A percentile compares a stretch with the other conserved stretches of the same genome.
Conservation (phyloP, 1,140 invertebrate species). For the Bombus impatiens region DNA sequence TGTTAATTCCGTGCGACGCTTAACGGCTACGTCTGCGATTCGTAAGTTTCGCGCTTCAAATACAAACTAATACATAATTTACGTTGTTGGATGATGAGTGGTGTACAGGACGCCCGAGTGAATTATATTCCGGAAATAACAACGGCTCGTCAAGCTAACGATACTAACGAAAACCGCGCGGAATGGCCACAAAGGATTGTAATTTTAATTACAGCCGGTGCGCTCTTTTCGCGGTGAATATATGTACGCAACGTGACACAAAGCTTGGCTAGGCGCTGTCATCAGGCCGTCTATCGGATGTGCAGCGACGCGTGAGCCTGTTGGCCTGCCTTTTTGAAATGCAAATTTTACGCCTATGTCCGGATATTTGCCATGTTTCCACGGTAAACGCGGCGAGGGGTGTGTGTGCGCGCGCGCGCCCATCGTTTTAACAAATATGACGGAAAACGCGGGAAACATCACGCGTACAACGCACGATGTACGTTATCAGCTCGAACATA, state of each 20-base stretch:
- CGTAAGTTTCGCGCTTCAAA: not conserved
- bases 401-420: slow-evolving; percentile 1
- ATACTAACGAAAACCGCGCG: slow-evolving; percentile 27
- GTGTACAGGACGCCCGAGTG: not conserved
- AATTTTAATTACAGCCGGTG: slow-evolving; percentile 46
- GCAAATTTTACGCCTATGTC: slow-evolving; percentile 64
- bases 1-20: slow-evolving; percentile 31
- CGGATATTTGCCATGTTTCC: slow-evolving; percentile 56
- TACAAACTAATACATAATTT: slow-evolving; percentile 46
- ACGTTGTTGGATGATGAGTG: not conserved
- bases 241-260: slow-evolving; percentile 25
- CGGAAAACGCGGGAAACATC: not conserved
- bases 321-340: slow-evolving; percentile 63
- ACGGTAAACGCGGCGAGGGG: slow-evolving; percentile 47
- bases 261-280: slow-evolving; percentile 51
- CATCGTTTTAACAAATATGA: not conserved
- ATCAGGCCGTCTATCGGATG: slow-evolving; percentile 64
- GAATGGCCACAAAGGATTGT: slow-evolving; percentile 37
- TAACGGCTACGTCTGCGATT: not conserved
- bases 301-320: slow-evolving; percentile 54
- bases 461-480: too few species aligned
- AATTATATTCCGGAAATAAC: slow-evolving; percentile 51
- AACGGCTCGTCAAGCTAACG: slow-evolving; percentile 30
- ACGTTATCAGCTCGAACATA: slow-evolving; percentile 1
- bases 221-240: slow-evolving; percentile 12